Conservation (phyloP, 2,888 invertebrate species). For the Agrypnus murinus region DNA sequence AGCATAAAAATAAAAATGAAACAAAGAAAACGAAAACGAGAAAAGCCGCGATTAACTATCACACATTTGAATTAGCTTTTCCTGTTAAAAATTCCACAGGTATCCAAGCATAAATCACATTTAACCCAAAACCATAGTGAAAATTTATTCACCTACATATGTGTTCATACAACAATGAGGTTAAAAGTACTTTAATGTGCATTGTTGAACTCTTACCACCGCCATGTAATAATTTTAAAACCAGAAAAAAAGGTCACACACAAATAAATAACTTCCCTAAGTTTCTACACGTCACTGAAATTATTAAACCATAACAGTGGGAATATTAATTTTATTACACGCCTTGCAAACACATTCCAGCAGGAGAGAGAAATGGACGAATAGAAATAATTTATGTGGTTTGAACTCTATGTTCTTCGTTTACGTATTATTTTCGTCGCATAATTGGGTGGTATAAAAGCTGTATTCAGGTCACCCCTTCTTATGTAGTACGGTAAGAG, state of each 20-base stretch:
- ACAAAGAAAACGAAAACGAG: no score
- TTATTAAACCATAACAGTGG: constrained; percentile 40
- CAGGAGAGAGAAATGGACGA: constrained; percentile 14
- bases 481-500: constrained; percentile 15
- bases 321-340: constrained; percentile 29
- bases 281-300: constrained; percentile 8
- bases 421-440: constrained; percentile 24
- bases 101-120: no score
- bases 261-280: constrained; percentile 19
- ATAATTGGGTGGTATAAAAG: constrained; percentile 45
- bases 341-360: constrained; percentile 13
- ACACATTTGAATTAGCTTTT: no score
- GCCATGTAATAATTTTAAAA: constrained; percentile 5
- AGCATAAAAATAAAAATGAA: no score
- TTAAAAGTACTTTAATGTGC: no score
- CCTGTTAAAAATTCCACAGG: no score
- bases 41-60: no score
- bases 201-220: background rate
- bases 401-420: constrained; percentile 19
- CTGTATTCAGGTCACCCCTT: constrained; percentile 35
- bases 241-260: background rate
- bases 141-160: no score
- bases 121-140: no score
- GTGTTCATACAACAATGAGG: no score
- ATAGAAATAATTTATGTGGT: constrained; percentile 24